Evolutionary conservation across 2,113 vertebrate genomes (phyloP).

Genomic region (Gymnogyps californianus): DNA sequence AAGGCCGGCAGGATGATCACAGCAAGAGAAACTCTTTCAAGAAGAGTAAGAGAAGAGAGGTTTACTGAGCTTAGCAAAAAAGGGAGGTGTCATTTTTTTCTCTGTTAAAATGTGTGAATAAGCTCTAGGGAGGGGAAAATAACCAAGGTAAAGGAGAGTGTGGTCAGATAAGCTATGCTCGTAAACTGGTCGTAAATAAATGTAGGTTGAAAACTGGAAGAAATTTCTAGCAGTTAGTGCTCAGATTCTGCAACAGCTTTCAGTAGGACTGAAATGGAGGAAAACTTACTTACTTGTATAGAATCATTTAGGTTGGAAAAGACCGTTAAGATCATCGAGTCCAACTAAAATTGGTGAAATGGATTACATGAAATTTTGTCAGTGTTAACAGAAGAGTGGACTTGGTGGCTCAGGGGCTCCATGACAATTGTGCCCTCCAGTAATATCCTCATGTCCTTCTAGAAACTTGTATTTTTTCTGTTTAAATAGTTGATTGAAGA

Average conservation of each 20-base stretch:
- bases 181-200: neutral
- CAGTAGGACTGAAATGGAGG: neutral
- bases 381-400: neutral
- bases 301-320: neutral
- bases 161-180: neutral
- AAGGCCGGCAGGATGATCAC: neutral
- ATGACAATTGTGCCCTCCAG: neutral
- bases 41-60: neutral
- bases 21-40: neutral
- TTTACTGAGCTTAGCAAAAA: neutral
- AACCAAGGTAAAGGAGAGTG: neutral
- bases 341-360: neutral
- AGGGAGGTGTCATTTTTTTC: neutral
- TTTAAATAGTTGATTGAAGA: neutral
- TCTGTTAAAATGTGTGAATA: neutral
- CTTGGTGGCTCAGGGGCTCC: neutral
- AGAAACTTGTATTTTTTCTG: neutral
- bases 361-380: neutral
- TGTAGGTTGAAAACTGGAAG: neutral
- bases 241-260: neutral
- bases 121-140: neutral
- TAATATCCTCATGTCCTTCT: neutral
- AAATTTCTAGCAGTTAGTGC: neutral
- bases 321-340: neutral
- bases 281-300: neutral